Evolutionary conservation across 2,113 vertebrate species (phyloP), one percentile per base, ranked within the genome.

Genomic region (Pandion haliaetus): DNA sequence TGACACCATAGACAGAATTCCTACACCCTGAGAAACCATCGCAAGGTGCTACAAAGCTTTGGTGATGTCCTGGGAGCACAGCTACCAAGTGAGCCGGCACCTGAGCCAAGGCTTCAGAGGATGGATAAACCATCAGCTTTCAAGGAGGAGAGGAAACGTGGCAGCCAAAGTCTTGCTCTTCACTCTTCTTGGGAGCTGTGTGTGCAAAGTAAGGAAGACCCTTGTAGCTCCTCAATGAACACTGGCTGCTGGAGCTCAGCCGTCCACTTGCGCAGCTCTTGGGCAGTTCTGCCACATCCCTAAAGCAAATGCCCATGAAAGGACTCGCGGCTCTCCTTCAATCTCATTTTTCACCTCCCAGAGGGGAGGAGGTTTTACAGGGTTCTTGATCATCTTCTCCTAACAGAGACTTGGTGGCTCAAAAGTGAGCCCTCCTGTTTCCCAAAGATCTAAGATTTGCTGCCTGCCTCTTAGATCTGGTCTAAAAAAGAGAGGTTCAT

Each of bases 101-200:
- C 16, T 2, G 9, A 59, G 77, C 44, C 72, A 7, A 7, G 50
- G 69, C 45, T 50, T 17, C 88, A n/a, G 61, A 66, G 85, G 50
- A 17, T 4, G 47, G 23, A 6, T 19, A 23, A 44, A 20, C 65
- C n/a, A 15, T 1, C 0, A 0, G 44, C 25, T 63, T 24, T 36
- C 78, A 15, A 32, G 74, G 57, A 36, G 7, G 21, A 82, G 61
- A n/a, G 38, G 57, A 58, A 81, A 88, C 0, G 10, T 3, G 52
- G 79, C 66, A 12, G 16, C 36, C 2, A 1, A 78, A 58, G 55
- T 3, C 36, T 8, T 71, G 32, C n/a, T 63, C 63, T 40, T 74
- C 16, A 15, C 26, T 47, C 26, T 49, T 63, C 36, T 32, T 12
- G n/a, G 42, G 58, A 59, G 40, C 1, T 36, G 65, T 17, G 38